These are phyloP conservation scores for Eolophus roseicapilla DNA, from an alignment of 2,113 vertebrate genomes.

Conservation along the genomic window DNA sequence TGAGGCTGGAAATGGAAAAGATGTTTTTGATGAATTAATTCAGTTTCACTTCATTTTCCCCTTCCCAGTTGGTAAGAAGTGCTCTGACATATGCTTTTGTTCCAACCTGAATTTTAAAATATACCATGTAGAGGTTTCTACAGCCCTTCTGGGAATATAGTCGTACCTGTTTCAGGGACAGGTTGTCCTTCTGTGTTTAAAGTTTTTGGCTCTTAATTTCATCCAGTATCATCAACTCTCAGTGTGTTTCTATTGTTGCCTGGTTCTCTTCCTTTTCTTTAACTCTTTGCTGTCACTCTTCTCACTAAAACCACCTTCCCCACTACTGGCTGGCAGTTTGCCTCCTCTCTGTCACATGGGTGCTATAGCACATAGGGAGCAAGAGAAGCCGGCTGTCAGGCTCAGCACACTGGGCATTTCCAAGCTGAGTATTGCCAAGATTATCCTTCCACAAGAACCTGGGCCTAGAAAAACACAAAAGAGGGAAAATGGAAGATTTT, in stretches of 20 bases:
- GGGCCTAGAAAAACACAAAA: neutral
- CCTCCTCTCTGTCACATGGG: neutral
- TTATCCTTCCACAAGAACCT: neutral
- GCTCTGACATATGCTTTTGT: neutral
- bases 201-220: neutral
- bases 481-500: neutral
- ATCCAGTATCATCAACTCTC: neutral
- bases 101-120: neutral
- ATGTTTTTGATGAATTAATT: neutral
- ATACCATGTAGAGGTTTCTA: neutral
- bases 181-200: neutral
- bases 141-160: neutral
- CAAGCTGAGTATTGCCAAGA: neutral
- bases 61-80: neutral
- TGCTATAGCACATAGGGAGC: neutral
- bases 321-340: neutral
- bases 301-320: neutral
- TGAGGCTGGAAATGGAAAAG: neutral
- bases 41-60: neutral
- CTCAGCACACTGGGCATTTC: neutral
- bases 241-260: neutral
- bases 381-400: neutral
- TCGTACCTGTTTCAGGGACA: accelerated
- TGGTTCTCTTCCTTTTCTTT: neutral
- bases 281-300: neutral